Evolutionary conservation across 2,888 invertebrate genomes (phyloP), one percentile per base, ranked within the genome.

Genomic region (Crematogaster levior): DNA sequence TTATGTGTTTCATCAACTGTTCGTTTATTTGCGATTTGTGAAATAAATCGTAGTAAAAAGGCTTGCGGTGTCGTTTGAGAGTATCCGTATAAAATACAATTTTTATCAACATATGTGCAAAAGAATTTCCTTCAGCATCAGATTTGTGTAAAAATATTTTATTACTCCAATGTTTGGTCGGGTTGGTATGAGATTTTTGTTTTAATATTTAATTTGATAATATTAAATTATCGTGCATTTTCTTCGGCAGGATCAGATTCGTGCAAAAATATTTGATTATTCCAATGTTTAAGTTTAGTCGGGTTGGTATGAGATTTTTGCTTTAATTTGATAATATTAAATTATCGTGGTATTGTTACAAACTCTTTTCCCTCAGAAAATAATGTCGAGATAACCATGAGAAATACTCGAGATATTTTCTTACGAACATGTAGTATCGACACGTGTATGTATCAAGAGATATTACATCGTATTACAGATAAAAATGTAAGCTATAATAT

Each of bases 381-480:
- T 79, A 79, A 43, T 43, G 30, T 56, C 3, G 43, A 56, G 56
- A 7, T 77, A 51, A 10, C 37, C 27, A 24, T 77, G 68, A 65
- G 18, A 37, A 77, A 53, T 77, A 53, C 10, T 30, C 43, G 5
- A 70, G 18, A 56, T 79, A 79, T 70, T 79, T 70, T 70, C 51
- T 51, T 18, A 66, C 30, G 51, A 21, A 56, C 53, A 40, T 27
- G 74, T n/a, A 51, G 56, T 56, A 70, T 68, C 30, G 77, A 65
- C 48, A 74, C 66, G 53, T 48, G 48, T 65, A 53, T 15, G 48
- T 77, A 66, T 77, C 77, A 53, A 66, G 66, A 66, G 40, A 68
- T 56, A 79, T 68, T 70, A 77, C 43, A 43, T 24, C 70, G 56
- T 53, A 77, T 70, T 79, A 70, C 77, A 70, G 77, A 70, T 70